A percentile compares a stretch with the other conserved stretches of the same genome.
Evolutionary conservation across 2,888 invertebrate species (phyloP).

Genomic region (Drosophila suboccidentalis): DNA sequence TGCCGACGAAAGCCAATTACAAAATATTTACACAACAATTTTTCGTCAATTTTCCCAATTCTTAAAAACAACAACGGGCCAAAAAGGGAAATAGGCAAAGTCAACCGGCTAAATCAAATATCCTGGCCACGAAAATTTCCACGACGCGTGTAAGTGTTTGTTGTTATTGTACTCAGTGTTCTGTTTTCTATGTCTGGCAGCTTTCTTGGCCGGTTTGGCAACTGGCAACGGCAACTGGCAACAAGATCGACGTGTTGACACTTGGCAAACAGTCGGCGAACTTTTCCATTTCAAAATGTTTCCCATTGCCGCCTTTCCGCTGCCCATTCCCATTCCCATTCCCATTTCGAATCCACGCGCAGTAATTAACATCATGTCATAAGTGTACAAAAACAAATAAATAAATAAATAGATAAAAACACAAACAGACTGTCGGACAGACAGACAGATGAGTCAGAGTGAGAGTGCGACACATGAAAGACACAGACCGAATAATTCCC

Average conservation of each 20-base stretch:
- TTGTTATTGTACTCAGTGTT: slow-evolving; percentile 34
- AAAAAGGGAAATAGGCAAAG: slow-evolving; percentile 40
- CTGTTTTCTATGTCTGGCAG: slow-evolving; percentile 50
- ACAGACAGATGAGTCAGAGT: slow-evolving; percentile 27
- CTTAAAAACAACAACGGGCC: slow-evolving; percentile 37
- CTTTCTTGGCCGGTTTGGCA: slow-evolving; percentile 67
- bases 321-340: slow-evolving; percentile 1
- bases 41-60: slow-evolving; percentile 66
- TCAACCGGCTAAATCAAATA: slow-evolving; percentile 59
- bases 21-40: slow-evolving; percentile 71
- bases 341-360: slow-evolving; percentile 52
- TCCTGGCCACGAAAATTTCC: slow-evolving; percentile 44
- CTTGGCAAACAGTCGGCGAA: slow-evolving; percentile 72
- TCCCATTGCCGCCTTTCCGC: slow-evolving; percentile 43
- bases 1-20: slow-evolving; percentile 68
- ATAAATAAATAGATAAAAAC: slow-evolving; percentile 72
- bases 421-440: slow-evolving; percentile 55
- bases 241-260: slow-evolving; percentile 58
- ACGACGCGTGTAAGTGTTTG: slow-evolving; percentile 31
- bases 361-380: slow-evolving; percentile 83
- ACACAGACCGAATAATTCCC: slow-evolving; percentile 75
- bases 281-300: slow-evolving; percentile 77
- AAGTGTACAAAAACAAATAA: slow-evolving; percentile 77
- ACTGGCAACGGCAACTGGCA: slow-evolving; percentile 46
- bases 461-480: slow-evolving; percentile 70